Percentiles rank a stretch among this genome's conserved stretches.
These are phyloP conservation scores for Papilio elwesi DNA, from an alignment of 2,888 invertebrate species.

Conservation along the genomic window DNA sequence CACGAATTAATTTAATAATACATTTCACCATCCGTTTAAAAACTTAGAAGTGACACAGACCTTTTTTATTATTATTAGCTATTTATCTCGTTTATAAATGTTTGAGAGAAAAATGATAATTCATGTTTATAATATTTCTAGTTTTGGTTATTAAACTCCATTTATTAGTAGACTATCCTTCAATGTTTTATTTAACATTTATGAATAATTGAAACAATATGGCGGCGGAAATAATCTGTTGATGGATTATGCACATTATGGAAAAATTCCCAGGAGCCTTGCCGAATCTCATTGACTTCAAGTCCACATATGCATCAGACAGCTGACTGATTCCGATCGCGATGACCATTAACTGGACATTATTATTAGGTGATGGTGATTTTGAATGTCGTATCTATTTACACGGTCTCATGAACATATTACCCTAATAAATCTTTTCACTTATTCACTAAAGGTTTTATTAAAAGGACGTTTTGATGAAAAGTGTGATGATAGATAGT, in stretches of 20 bases:
- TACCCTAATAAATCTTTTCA: neutral
- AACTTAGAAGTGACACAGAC: too few species aligned
- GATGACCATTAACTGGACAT: constrained; percentile 11
- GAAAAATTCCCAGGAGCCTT: constrained; percentile 77
- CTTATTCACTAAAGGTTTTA: neutral
- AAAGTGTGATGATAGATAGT: too few species aligned
- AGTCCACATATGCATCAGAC: constrained; percentile 68
- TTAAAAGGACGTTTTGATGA: too few species aligned
- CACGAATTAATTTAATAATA: too few species aligned
- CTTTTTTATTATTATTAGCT: too few species aligned
- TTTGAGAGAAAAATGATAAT: too few species aligned
- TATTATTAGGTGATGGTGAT: neutral
- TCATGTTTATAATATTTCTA: too few species aligned
- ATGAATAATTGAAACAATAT: constrained; percentile 60
- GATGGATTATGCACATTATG: constrained; percentile 67
- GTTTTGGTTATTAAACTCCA: too few species aligned
- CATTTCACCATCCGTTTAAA: too few species aligned
- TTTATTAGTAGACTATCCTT: too few species aligned
- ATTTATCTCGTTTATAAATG: too few species aligned
- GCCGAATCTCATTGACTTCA: constrained; percentile 74
- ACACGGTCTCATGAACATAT: neutral
- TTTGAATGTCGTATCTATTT: neutral
- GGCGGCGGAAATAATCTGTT: constrained; percentile 51
- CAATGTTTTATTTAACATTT: constrained; percentile 25
- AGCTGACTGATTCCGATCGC: constrained; percentile 64